Evolutionary conservation across 2,797 vertebrate genomes (phyloP).

Genomic region (Vespertilio murinus): DNA sequence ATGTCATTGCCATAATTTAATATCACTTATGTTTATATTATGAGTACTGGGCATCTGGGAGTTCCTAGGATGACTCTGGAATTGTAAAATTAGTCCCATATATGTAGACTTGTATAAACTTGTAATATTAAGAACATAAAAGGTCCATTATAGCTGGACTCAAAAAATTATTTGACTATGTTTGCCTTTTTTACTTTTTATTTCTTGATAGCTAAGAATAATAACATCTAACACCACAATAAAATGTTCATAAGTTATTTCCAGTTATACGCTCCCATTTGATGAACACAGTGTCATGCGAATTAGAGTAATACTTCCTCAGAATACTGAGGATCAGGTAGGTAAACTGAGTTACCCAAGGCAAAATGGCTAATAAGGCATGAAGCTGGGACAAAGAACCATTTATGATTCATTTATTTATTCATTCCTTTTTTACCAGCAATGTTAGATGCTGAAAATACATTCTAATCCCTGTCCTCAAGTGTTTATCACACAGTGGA

Average conservation of each 20-base stretch:
- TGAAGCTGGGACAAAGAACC: not conserved
- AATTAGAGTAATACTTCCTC: not conserved
- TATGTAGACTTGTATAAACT: not conserved
- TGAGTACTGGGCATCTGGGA: not conserved
- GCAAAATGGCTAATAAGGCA: not conserved
- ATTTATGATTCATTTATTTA: not conserved
- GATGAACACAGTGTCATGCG: not conserved
- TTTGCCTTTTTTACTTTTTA: conserved; percentile 48
- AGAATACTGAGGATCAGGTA: not conserved
- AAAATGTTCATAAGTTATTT: conserved; percentile 41
- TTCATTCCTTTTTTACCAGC: not conserved
- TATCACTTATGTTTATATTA: conserved; percentile 50
- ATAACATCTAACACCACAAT: not conserved
- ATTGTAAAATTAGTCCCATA: conserved; percentile 30
- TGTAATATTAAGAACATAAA: conserved; percentile 47
- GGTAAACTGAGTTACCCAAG: not conserved
- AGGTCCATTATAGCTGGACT: conserved; percentile 22
- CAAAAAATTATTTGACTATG: conserved; percentile 4
- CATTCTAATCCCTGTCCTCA: not conserved
- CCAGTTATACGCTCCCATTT: not conserved
- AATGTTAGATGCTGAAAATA: not conserved
- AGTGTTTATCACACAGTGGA: not conserved
- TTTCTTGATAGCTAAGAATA: conserved; percentile 23
- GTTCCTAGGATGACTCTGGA: conserved; percentile 16
- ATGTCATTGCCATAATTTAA: conserved; percentile 46